Conservation (phyloP, 30 jellyfish, hydroid and myxozoan species). For the Nemopilema nomurai region DNA sequence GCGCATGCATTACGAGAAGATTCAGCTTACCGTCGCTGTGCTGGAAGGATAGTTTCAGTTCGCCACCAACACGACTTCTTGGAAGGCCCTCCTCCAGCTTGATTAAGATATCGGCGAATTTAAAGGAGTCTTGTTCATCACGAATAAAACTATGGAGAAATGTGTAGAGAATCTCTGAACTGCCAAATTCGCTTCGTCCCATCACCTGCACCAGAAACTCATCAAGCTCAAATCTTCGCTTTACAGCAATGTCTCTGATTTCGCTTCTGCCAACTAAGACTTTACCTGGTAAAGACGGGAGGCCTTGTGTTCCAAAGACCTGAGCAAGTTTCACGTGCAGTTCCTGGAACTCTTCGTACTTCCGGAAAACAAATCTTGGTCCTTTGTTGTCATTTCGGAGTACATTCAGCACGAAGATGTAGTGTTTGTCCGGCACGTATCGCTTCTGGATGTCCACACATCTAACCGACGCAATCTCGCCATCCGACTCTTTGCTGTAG, state of each 20-base stretch:
- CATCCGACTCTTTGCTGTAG: slow-evolving; percentile 82
- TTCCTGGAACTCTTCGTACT: slow-evolving; percentile 94
- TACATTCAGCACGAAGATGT: slow-evolving; percentile 83
- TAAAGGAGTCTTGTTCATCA: slow-evolving; percentile 80
- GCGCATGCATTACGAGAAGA: slow-evolving; percentile 82
- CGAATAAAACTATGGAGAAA: slow-evolving; percentile 90
- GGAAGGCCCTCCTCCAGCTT: slow-evolving; percentile 77
- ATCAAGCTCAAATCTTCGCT: slow-evolving; percentile 87
- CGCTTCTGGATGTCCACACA: slow-evolving; percentile 97
- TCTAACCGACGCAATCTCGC: slow-evolving; percentile 83
- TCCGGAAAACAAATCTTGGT: slow-evolving; percentile 83
- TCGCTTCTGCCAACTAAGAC: slow-evolving; percentile 94
- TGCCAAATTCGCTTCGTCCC: slow-evolving; percentile 26
- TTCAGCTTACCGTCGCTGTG: slow-evolving; percentile 52
- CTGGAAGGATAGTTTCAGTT: slow-evolving; percentile 68
- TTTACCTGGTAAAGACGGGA: slow-evolving; percentile 83
- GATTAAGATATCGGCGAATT: slow-evolving; percentile 76
- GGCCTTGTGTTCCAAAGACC: slow-evolving; percentile 54
- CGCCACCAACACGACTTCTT: slow-evolving; percentile 93
- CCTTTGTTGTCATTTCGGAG: slow-evolving; percentile 51
- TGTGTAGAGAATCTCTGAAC: slow-evolving; percentile 78
- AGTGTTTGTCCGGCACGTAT: slow-evolving; percentile 90
- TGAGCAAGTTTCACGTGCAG: slow-evolving; percentile 73
- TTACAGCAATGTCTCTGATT: slow-evolving; percentile 83
- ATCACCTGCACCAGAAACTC: slow-evolving; percentile 54